Conservation (phyloP, 2,113 vertebrate species). For the Odobenus rosmarus region DNA sequence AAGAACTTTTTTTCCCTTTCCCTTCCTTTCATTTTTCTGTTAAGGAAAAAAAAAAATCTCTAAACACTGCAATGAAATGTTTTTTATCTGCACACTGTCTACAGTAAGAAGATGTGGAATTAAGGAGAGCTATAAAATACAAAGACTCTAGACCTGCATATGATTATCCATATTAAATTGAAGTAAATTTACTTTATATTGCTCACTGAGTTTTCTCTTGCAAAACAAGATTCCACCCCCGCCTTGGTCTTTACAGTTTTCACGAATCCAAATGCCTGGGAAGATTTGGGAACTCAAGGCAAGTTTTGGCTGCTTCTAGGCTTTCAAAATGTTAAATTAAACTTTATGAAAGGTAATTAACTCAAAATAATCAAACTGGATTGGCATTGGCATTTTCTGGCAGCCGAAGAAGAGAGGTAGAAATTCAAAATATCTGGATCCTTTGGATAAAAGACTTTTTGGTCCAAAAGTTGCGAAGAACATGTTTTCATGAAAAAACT, state of each 20-base stretch:
- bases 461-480: neutral
- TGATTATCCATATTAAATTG: constrained; percentile 79
- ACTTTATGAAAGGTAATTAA: neutral
- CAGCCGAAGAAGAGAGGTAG: neutral
- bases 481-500: neutral
- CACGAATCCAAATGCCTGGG: neutral
- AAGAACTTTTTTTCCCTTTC: neutral
- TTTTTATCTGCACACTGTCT: constrained; percentile 73
- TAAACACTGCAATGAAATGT: constrained; percentile 72
- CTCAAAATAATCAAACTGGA: constrained; percentile 24
- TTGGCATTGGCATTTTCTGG: neutral
- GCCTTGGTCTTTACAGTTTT: constrained; percentile 53
- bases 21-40: neutral
- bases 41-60: constrained; percentile 16
- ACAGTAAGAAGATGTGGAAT: constrained; percentile 74
- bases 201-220: constrained; percentile 64
- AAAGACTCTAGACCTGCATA: constrained; percentile 75
- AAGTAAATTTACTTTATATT: constrained; percentile 79
- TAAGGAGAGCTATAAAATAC: constrained; percentile 81
- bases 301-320: constrained; percentile 45
- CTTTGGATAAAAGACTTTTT: neutral
- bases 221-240: constrained; percentile 57
- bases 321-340: constrained; percentile 54
- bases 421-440: neutral
- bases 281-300: constrained; percentile 6